A percentile compares a stretch with the other conserved stretches of the same genome.
These are phyloP conservation scores for Trachymyrmex cornetzi DNA, from an alignment of 1,140 invertebrate species.

Conservation along the genomic window DNA sequence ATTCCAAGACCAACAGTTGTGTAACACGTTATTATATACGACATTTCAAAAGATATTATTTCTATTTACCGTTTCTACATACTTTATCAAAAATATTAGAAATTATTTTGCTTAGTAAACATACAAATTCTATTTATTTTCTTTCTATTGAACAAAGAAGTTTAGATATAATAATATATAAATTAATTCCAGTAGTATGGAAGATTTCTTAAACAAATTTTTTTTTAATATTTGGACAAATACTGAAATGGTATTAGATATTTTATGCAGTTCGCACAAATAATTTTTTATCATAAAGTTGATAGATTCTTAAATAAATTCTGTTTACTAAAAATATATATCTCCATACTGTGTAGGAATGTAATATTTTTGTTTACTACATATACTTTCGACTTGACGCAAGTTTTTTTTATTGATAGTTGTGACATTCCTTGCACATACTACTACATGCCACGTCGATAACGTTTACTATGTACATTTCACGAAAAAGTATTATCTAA, in stretches of 20 bases:
- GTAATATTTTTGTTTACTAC: neutral
- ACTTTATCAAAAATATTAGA: conserved; percentile 1
- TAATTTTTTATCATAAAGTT: neutral
- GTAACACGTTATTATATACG: neutral
- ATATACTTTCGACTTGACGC: neutral
- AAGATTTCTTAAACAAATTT: too few relatives aligned
- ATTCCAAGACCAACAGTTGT: neutral
- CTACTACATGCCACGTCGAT: neutral
- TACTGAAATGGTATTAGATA: neutral
- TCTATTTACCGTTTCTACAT: neutral
- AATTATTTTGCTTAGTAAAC: neutral
- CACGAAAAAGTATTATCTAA: neutral
- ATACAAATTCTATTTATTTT: neutral
- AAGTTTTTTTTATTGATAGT: neutral
- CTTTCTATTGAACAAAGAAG: too few relatives aligned
- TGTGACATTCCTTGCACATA: neutral
- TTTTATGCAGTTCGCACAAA: neutral
- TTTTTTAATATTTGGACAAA: too few relatives aligned
- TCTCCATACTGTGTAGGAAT: neutral
- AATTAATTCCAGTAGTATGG: too few relatives aligned
- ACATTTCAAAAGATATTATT: neutral
- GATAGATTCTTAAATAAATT: neutral
- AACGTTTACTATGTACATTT: neutral
- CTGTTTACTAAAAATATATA: neutral
- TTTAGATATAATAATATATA: too few relatives aligned